Evolutionary conservation across 2,797 vertebrate species (phyloP).

Genomic region (Etheostoma nigrum): DNA sequence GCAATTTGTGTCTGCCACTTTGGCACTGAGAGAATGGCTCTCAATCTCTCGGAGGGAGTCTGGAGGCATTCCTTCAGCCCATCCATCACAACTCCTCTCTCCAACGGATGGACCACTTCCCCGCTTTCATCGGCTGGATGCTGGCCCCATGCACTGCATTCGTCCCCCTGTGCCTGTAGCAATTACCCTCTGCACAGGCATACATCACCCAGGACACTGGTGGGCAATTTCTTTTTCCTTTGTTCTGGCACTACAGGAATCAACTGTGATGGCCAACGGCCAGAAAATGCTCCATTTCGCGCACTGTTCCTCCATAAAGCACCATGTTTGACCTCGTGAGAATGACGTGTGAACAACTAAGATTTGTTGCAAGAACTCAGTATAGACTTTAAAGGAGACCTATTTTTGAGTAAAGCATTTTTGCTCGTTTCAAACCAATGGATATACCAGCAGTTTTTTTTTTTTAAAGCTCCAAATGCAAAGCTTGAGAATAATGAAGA

Average conservation of each 20-base stretch:
- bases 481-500: slow-evolving; percentile 48
- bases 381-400: slow-evolving; percentile 17
- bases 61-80: slow-evolving; percentile 61
- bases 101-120: slow-evolving; percentile 69
- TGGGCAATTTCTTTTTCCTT: slow-evolving; percentile 42
- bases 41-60: slow-evolving; percentile 71
- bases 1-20: slow-evolving; percentile 80
- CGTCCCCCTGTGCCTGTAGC: slow-evolving; percentile 56
- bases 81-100: slow-evolving; percentile 75
- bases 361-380: slow-evolving; percentile 48
- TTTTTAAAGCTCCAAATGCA: slow-evolving; percentile 23
- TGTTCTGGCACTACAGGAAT: slow-evolving; percentile 49
- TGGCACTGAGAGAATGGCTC: slow-evolving; percentile 69
- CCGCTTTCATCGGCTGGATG: slow-evolving; percentile 50
- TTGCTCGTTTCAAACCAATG: neutral
- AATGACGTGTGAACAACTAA: slow-evolving; percentile 13
- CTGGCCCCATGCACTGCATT: slow-evolving; percentile 40
- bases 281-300: slow-evolving; percentile 23
- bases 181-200: slow-evolving; percentile 69
- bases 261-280: slow-evolving; percentile 33
- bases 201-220: slow-evolving; percentile 61
- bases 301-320: slow-evolving; percentile 45
- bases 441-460: slow-evolving; percentile 21
- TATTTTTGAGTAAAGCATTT: slow-evolving; percentile 16
- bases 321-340: slow-evolving; percentile 40